Percentiles rank a stretch among this genome's conserved stretches.
Conservation (phyloP, 2,888 invertebrate genomes). For the Tetranychus piercei region DNA sequence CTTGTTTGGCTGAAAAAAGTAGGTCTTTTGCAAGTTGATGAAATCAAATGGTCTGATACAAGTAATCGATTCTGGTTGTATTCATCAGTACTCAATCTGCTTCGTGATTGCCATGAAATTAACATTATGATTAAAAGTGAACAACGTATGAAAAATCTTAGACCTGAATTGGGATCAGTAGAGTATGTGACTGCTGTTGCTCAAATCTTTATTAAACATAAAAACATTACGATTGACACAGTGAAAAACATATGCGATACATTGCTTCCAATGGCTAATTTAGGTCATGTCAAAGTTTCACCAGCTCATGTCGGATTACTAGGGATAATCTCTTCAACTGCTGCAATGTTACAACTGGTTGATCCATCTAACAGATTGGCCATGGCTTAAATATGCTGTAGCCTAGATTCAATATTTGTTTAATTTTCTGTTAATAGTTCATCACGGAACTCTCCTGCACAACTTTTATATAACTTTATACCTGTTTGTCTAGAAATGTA, state of each 20-base stretch:
- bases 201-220: conserved; percentile 34
- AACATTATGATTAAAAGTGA: conserved; percentile 18
- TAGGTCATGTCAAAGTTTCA: conserved; percentile 56
- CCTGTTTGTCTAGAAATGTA: too few relatives aligned
- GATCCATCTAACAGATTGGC: neutral
- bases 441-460: too few relatives aligned
- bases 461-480: too few relatives aligned
- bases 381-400: too few relatives aligned
- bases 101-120: conserved; percentile 69
- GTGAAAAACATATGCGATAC: conserved; percentile 69
- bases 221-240: conserved; percentile 57
- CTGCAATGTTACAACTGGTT: conserved; percentile 45
- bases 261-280: conserved; percentile 60
- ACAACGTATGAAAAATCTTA: neutral
- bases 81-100: conserved; percentile 56
- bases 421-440: too few relatives aligned
- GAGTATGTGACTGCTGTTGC: neutral
- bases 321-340: conserved; percentile 59
- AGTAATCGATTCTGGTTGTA: conserved; percentile 56
- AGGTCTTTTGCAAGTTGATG: conserved; percentile 40
- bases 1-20: conserved; percentile 54
- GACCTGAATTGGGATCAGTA: neutral
- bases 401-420: too few relatives aligned
- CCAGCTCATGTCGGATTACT: conserved; percentile 57
- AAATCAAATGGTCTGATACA: conserved; percentile 50